Percentiles rank a stretch among this genome's conserved stretches.
These are phyloP conservation scores for Enoplosus armatus DNA, from an alignment of 2,797 vertebrate species.

Conservation along the genomic window DNA sequence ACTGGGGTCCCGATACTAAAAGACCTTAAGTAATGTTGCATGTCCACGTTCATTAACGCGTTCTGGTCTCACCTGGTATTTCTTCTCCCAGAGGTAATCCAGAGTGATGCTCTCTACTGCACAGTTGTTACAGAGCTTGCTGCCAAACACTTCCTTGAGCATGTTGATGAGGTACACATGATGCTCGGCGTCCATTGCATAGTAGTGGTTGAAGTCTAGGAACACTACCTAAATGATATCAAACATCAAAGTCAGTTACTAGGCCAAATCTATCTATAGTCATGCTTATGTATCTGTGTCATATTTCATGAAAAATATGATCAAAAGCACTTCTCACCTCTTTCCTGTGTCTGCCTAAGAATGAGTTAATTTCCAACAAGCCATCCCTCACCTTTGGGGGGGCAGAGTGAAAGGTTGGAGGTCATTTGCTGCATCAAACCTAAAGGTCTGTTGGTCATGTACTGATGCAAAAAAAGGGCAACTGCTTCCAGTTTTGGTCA, in stretches of 20 bases:
- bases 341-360: constrained; percentile 89
- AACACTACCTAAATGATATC: constrained; percentile 87
- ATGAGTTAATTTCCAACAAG: constrained; percentile 91
- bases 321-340: constrained; percentile 62
- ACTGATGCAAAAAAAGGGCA: background rate
- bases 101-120: constrained; percentile 91
- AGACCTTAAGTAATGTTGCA: background rate
- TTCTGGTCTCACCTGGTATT: constrained; percentile 87
- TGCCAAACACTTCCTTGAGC: constrained; percentile 91
- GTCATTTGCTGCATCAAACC: background rate
- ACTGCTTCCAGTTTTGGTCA: background rate
- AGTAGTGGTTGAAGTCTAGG: constrained; percentile 98
- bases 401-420: background rate
- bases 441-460: background rate
- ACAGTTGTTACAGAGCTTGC: constrained; percentile 88
- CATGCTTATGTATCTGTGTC: background rate
- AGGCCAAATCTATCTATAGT: no score
- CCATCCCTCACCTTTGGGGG: constrained; percentile 87
- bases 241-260: constrained; percentile 3
- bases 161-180: constrained; percentile 89
- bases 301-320: fast-evolving
- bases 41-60: background rate
- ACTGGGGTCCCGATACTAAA: background rate
- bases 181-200: constrained; percentile 92
- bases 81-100: constrained; percentile 91